Evolutionary conservation across 1,140 invertebrate genomes (phyloP).

Genomic region (honey bee (Apis mellifera)): Amel_HAv3.1 CM009938.2:6044001-6044500

Average conservation of each 20-base stretch:
- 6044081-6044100: slow-evolving; percentile 59
- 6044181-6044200: slow-evolving; percentile 78
- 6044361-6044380: slow-evolving; percentile 14
- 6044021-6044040: slow-evolving; percentile 48
- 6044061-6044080: slow-evolving; percentile 64
- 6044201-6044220: slow-evolving; percentile 77
- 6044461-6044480: no score
- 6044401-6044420: no score
- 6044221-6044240: slow-evolving; percentile 74
- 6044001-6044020: slow-evolving; percentile 5
- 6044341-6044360: slow-evolving; percentile 47
- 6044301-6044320: not conserved
- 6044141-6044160: slow-evolving; percentile 47
- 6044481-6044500: no score
- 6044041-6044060: slow-evolving; percentile 51
- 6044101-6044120: slow-evolving; percentile 47
- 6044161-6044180: slow-evolving; percentile 63
- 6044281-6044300: slow-evolving; percentile 46
- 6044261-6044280: slow-evolving; percentile 4
- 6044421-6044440: not conserved
- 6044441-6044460: not conserved
- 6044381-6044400: not conserved
- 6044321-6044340: slow-evolving; percentile 26
- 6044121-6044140: slow-evolving; percentile 49
- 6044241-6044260: slow-evolving; percentile 54